Base-by-base conservation (phyloP, 2,113 vertebrate species). In the Nyctibius bracteatus region DNA sequence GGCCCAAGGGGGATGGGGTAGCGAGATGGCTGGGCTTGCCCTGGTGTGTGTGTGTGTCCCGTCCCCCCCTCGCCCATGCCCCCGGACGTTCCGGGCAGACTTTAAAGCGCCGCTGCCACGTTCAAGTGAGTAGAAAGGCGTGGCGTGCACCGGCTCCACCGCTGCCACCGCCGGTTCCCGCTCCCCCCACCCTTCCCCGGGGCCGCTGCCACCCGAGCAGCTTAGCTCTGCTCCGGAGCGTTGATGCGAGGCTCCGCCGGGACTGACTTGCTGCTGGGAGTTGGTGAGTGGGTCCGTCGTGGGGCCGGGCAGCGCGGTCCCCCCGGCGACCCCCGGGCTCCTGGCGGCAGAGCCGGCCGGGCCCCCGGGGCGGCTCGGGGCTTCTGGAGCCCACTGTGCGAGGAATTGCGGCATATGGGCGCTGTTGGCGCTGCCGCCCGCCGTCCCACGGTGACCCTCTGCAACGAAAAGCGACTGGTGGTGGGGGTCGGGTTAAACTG, bases 61-160 rank as follows among this genome's bases (percentile, higher is more conserved):
- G n/a, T n/a, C 35, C 23, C 57, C 21, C 59, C 10, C 13, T 43
- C 10, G 33, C 47, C 87, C n/a, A 55, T 30, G 35, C 43, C 73
- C 81, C 44, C 12, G 54, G 19, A 24, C 39, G 17, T 78, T 25
- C 70, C 70, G 83, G 61, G 19, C 66, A 28, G 80, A 43, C 37
- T 94, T 86, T 49, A 86, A 92, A 95, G 87, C 46, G 47, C 75
- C 83, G 33, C 83, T 94, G 86, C 94, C 92, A 86, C 81, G 90
- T 93, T 77, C 84, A 5, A 91, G 52, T 3, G 87, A 89, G 52
- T 22, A 33, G 90, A 91, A 96, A 88, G 94, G 92, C 86, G 92
- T 80, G 92, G 90, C 79, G 89, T 30, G 81, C 71, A 2, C 47
- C 81, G 49, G 83, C 44, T 35, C 43, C 21, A 37, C 65, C 11